Base-by-base conservation (phyloP, 92 coral and sea anemone genomes). In the Desmophyllum pertusum region DNA sequence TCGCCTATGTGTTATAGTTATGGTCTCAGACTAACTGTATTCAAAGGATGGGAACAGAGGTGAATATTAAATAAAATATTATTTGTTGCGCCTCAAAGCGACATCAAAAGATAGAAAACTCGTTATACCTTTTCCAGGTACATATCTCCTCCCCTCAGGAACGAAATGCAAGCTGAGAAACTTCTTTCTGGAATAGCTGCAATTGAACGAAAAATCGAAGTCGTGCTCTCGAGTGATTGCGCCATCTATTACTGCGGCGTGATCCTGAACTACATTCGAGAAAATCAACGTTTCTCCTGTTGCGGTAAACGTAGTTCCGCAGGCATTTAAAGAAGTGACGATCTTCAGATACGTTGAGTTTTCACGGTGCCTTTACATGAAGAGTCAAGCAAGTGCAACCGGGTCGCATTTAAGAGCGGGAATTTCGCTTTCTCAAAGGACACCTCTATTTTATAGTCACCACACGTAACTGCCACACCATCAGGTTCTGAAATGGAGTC, bases 171-270 rank as follows among this genome's bases (percentile, higher is more conserved):
- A 36, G 71, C 81, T 84, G 23, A 88, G 79, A 33, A 84, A 5
- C 73, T 77, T 72, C 81, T 71, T 70, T 39, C 76, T 88, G 15
- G 85, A 84, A 72, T 88, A 88, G 63, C 66, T 80, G 81, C 91
- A 88, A 57, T 83, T 63, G 29, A 88, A 88, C 38, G 83, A 76
- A 21, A 88, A 18, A 9, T 31, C 33, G 46, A 78, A 52, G 52
- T 88, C 85, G 3, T 72, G 83, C 15, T 55, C 55, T 0, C 84
- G 75, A 9, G 84, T 80, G 75, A 80, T 46, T 3, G 10, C 25
- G 57, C 39, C 39, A 13, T 46, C 17, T 9, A 67, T 7, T 64
- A 5, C 31, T 21, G 10, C 63, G 29, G 30, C 21, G 21, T 80
- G 76, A 11, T 42, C 9, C 15, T 33, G 18, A 50, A 80, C 41